Base-by-base conservation (phyloP, 2,113 vertebrate species). In the Pomatorhinus ruficollis region DNA sequence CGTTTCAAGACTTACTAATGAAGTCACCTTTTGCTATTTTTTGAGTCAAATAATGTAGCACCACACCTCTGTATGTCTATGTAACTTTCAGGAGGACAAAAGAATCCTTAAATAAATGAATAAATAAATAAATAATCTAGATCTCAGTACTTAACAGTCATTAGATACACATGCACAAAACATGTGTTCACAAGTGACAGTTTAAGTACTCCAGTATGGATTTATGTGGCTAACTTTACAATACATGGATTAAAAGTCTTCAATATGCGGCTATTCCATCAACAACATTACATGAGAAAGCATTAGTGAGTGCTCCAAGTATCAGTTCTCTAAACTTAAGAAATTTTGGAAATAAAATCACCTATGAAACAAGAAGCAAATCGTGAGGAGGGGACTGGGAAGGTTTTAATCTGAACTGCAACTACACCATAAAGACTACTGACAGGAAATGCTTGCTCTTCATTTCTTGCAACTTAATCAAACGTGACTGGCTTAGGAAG, bases 11-110 rank as follows among this genome's bases (percentile, higher is more conserved):
- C 56, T 66, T 87, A 66, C 13, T 79, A 87, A 54, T 69, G 78
- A 91, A 96, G 63, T 91, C 70, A 87, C 33, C 78, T 93, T 84
- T 85, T 59, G 37, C 49, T 87, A 39, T 57, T 93, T 87, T 91
- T 91, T 42, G 64, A 74, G 49, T 57, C 52, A 82, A 39, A 91
- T 31, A 84, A 53, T 74, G 59, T 13, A 66, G 28, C n/a, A 84
- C 22, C 7, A 37, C 7, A 63, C 13, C 6, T 66, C 47, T 71
- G 17, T 60, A 64, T 31, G 13, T 27, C 44, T 37, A 9, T 7
- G 8, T 20, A 86, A 81, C 25, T 64, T 70, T 60, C 22, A 82
- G 11, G 5, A 31, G 16, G 9, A 19, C 18, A 83, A 77, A 81
- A 42, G 1, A 79, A 79, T 66, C 22, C 45, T 53, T 20, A 15